Evolutionary conservation across 2,888 invertebrate species (phyloP).

Genomic region (Dioctria linearis): DNA sequence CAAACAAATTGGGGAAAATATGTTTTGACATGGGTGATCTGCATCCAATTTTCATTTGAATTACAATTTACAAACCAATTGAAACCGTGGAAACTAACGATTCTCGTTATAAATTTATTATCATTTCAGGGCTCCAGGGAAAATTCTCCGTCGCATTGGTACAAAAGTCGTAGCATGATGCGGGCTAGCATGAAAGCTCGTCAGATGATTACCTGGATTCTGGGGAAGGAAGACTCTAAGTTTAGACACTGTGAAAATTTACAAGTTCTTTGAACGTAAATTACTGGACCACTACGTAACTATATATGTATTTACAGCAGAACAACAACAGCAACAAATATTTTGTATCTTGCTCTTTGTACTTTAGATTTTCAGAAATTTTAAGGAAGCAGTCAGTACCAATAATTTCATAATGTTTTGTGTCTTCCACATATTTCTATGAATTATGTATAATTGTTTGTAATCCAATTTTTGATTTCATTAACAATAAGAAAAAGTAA

Average conservation of each 20-base stretch:
- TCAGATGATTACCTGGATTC: conserved; percentile 92
- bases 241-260: conserved; percentile 94
- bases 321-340: background rate
- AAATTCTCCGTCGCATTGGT: conserved; percentile 82
- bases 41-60: conserved; percentile 34
- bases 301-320: background rate
- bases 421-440: conserved; percentile 31
- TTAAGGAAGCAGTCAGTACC: conserved; percentile 14
- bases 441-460: conserved; percentile 41
- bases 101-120: conserved; percentile 24
- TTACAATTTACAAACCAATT: conserved; percentile 22
- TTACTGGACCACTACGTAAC: background rate
- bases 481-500: background rate
- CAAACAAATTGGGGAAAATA: conserved; percentile 19
- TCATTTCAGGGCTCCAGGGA: conserved; percentile 69
- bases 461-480: conserved; percentile 10
- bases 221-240: conserved; percentile 91
- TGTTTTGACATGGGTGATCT: background rate
- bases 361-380: conserved; percentile 25
- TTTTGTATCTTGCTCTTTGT: conserved; percentile 47
- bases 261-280: conserved; percentile 80
- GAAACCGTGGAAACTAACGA: conserved; percentile 5
- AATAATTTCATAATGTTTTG: conserved; percentile 42
- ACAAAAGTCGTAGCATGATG: conserved; percentile 87
- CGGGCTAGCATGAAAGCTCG: conserved; percentile 91